These are phyloP conservation scores for Neoniphon sammara DNA, from an alignment of 2,797 vertebrate genomes.

Conservation along the genomic window DNA sequence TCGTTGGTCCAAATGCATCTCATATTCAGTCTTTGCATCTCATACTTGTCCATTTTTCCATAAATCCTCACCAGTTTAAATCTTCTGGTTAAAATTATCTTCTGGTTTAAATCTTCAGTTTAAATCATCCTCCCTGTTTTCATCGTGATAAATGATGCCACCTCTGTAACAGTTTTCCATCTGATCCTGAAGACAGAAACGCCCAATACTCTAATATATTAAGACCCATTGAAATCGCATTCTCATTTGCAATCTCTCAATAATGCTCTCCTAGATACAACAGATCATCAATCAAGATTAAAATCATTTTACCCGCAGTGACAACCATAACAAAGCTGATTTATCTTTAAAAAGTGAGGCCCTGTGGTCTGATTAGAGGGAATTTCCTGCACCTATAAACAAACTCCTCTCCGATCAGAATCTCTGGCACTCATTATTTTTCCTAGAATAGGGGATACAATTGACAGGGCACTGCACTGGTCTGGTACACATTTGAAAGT, in stretches of 20 bases:
- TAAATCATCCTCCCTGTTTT: slow-evolving; percentile 63
- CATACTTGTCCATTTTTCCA: slow-evolving; percentile 62
- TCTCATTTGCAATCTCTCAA: slow-evolving; percentile 15
- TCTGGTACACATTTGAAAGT: slow-evolving; percentile 19
- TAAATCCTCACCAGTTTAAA: slow-evolving; percentile 44
- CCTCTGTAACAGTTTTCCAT: slow-evolving; percentile 40
- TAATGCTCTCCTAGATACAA: slow-evolving; percentile 22
- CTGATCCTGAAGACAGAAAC: slow-evolving; percentile 56
- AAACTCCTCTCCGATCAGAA: slow-evolving; percentile 12
- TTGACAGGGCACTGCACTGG: slow-evolving; percentile 3
- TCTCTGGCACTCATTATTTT: slow-evolving; percentile 34
- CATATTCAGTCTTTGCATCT: slow-evolving; percentile 46
- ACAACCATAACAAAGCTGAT: slow-evolving; percentile 13
- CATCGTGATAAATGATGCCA: slow-evolving; percentile 32
- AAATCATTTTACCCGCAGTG: neutral
- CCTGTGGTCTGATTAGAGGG: neutral
- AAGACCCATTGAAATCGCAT: slow-evolving; percentile 38
- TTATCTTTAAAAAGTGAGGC: slow-evolving; percentile 30
- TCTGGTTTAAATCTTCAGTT: too few species aligned
- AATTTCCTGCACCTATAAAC: slow-evolving; percentile 22
- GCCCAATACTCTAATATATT: slow-evolving; percentile 33
- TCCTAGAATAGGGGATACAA: neutral
- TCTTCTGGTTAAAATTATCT: slow-evolving; percentile 61
- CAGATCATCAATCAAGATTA: slow-evolving; percentile 1
- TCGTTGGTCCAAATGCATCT: slow-evolving; percentile 44